Percentiles rank a stretch among this genome's conserved stretches.
phyloP scores from a whole-genome alignment of 2,797 vertebrate genomes.

The Lithobates pipiens region DNA sequence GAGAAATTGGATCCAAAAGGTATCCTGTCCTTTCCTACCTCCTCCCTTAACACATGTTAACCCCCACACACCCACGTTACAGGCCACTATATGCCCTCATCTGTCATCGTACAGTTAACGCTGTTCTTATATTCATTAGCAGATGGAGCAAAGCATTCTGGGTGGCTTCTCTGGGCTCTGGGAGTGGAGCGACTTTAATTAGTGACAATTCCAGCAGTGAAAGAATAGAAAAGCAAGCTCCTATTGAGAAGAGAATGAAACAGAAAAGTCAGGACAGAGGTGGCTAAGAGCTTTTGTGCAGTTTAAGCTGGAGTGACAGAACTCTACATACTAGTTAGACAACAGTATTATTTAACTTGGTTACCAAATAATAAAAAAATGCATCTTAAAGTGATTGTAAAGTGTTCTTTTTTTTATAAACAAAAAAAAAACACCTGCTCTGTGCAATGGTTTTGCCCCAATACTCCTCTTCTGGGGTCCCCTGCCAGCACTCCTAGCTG shows the following conservation, averaged over 20 bases:
- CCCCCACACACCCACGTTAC: constrained; percentile 18
- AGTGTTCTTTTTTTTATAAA: no score
- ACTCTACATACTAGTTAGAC: constrained; percentile 19
- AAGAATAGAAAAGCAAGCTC: constrained; percentile 45
- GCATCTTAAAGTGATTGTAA: no score
- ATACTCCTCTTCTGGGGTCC: no score
- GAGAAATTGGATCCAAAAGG: not conserved
- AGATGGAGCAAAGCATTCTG: constrained; percentile 49
- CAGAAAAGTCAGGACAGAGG: constrained; percentile 31
- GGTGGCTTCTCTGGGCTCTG: constrained; percentile 32
- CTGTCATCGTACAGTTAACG: constrained; percentile 32
- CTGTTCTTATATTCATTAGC: constrained; percentile 53
- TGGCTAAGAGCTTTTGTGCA: constrained; percentile 25
- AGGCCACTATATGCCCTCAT: not conserved
- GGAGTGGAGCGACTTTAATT: constrained; percentile 50
- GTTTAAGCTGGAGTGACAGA: constrained; percentile 13
- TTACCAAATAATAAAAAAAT: no score
- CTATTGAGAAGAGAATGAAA: constrained; percentile 41
- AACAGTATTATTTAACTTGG: not conserved
- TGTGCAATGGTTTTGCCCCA: no score
- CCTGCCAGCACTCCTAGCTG: no score
- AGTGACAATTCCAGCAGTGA: constrained; percentile 58
- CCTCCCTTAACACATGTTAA: not conserved
- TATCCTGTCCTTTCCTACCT: not conserved
- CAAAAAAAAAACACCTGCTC: no score